Base-by-base conservation (phyloP, 2,797 vertebrate genomes). In the Remorina albescens region DNA sequence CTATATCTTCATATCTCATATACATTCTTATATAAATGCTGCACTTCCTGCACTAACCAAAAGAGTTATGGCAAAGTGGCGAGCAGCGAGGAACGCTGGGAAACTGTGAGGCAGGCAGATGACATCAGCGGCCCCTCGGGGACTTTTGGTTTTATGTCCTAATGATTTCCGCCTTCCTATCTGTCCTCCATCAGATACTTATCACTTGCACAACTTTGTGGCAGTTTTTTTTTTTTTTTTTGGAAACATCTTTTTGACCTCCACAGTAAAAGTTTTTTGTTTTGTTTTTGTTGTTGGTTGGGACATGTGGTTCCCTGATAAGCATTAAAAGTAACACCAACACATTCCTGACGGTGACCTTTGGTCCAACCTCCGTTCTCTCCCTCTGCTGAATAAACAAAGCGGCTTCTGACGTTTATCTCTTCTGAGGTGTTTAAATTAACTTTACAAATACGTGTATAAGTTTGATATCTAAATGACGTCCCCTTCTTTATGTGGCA, bases 121-220 rank as follows among this genome's bases (percentile, higher is more conserved):
- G 66, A 32, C 63, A 81, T 86, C 74, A 74, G 57, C 70, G 66
- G 72, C 44, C 61, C 78, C 21, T 23, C 19, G 4, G 32, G 84
- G 83, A 87, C 76, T 53, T 71, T 70, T 76, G 46, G 53, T 53
- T 37, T 32, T 71, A 76, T 71, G 74, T 34, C 74, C 57, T 70
- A 59, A 76, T 77, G 82, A 87, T 53, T 77, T 63, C 67, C 73
- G 76, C 79, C 85, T 85, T 81, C 78, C 76, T 78, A 11, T 85
- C 37, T 64, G 60, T 63, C 78, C 55, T 85, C 70, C 39, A 39
- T 41, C 66, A 76, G 88, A 92, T 87, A 80, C 49, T 57, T 58
- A 87, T 92, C 76, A 26, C 62, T 49, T 21, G 34, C n/a, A 71
- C 28, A 61, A 57, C 67, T 46, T 34, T 51, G 37, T 39, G 39